Evolutionary conservation across 37 sponge, comb jelly and placozoan species (phyloP).

Genomic region (Theonella swinhoei): DNA sequence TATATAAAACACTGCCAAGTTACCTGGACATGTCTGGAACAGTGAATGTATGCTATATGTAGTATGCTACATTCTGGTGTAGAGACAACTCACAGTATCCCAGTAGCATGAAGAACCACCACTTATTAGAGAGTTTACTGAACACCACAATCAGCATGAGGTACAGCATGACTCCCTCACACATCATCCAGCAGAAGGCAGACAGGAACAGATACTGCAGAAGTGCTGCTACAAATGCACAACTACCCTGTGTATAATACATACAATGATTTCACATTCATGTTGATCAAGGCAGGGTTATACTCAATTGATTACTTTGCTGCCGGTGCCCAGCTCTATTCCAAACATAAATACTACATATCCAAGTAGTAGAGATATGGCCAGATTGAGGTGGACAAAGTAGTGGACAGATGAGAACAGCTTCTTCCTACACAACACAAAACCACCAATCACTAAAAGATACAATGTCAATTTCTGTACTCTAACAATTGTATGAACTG

Average conservation of each 20-base stretch:
- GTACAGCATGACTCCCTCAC: constrained; percentile 66
- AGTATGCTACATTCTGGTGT: background rate
- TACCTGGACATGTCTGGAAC: no score
- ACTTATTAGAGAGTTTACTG: constrained; percentile 32
- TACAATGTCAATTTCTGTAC: no score
- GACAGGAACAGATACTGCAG: constrained; percentile 54
- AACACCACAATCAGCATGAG: constrained; percentile 60
- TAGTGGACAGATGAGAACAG: constrained; percentile 8
- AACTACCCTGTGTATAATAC: constrained; percentile 12
- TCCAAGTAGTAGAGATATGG: constrained; percentile 10
- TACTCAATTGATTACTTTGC: background rate
- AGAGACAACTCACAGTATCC: constrained; percentile 40
- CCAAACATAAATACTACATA: constrained; percentile 20
- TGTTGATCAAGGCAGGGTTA: no score
- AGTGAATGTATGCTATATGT: background rate
- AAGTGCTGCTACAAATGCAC: constrained; percentile 40
- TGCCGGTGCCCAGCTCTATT: constrained; percentile 8
- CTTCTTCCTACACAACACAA: constrained; percentile 4
- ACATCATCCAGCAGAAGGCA: constrained; percentile 60
- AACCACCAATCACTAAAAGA: no score
- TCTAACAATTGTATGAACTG: no score
- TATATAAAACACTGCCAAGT: no score
- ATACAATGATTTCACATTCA: no score
- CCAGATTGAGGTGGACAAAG: constrained; percentile 15
- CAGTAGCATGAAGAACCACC: constrained; percentile 49